Conservation (phyloP, 1,140 invertebrate species). For the Drosophila mayri region DNA sequence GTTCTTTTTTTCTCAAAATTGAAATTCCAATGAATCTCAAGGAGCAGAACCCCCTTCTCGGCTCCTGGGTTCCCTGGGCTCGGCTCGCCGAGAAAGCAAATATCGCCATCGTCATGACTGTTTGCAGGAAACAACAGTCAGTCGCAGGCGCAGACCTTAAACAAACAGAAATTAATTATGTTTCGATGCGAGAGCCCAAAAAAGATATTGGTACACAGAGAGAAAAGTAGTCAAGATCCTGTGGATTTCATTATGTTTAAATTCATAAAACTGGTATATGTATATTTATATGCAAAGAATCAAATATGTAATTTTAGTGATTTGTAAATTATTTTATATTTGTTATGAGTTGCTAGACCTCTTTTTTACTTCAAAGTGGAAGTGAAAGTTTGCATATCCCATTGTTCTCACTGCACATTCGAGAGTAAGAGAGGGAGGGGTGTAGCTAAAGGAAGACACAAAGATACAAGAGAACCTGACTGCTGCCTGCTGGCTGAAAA, state of each 20-base stretch:
- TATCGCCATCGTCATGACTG: constrained; percentile 51
- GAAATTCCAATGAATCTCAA: constrained; percentile 79
- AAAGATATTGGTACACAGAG: constrained; percentile 21
- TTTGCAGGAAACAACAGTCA: constrained; percentile 73
- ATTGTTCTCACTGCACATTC: constrained; percentile 15
- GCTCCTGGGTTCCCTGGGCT: background rate
- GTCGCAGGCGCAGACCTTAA: constrained; percentile 73
- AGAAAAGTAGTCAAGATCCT: constrained; percentile 11
- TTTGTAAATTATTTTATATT: too few species aligned
- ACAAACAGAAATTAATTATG: constrained; percentile 85
- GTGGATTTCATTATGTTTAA: background rate
- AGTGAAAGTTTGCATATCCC: background rate
- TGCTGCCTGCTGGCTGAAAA: constrained; percentile 55
- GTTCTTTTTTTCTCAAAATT: constrained; percentile 45
- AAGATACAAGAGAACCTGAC: constrained; percentile 53
- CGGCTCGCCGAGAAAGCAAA: constrained; percentile 50
- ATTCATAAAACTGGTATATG: background rate
- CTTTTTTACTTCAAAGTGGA: background rate
- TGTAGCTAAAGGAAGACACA: constrained; percentile 28
- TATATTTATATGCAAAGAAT: background rate
- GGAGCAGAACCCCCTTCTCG: constrained; percentile 46
- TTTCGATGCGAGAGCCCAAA: constrained; percentile 66
- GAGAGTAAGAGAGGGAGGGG: background rate
- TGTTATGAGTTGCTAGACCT: background rate
- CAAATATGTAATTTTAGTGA: too few species aligned